Evolutionary conservation across 2,113 vertebrate species (phyloP).

Genomic region (Campylomormyrus numenius): DNA sequence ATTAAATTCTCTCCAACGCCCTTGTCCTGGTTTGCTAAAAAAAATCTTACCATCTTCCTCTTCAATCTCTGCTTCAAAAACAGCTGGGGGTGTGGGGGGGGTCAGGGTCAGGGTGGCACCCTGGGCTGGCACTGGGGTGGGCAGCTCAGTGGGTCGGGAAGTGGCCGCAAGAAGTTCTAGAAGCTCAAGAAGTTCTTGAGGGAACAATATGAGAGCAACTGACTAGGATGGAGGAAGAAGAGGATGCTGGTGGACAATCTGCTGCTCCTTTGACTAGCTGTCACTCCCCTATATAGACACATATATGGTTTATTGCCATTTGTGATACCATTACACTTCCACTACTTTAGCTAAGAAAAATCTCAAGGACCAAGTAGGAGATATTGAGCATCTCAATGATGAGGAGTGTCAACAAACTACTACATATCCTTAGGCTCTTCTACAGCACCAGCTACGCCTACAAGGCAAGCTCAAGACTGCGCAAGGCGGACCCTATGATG

Average conservation of each 20-base stretch:
- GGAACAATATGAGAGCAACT: slow-evolving; percentile 37
- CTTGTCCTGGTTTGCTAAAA: background rate
- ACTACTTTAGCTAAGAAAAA: background rate
- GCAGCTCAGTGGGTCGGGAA: slow-evolving; percentile 37
- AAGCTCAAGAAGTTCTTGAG: slow-evolving; percentile 36
- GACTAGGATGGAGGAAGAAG: slow-evolving; percentile 45
- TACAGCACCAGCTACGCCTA: background rate
- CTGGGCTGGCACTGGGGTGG: slow-evolving; percentile 26
- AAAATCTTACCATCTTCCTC: slow-evolving; percentile 43
- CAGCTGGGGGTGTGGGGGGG: slow-evolving; percentile 11
- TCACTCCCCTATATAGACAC: background rate
- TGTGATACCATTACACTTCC: background rate
- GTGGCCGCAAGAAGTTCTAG: slow-evolving; percentile 28
- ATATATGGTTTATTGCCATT: background rate
- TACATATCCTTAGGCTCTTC: background rate
- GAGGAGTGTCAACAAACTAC: background rate
- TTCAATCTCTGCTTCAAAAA: slow-evolving; percentile 18
- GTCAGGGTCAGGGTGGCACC: slow-evolving; percentile 15
- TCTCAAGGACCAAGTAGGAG: background rate
- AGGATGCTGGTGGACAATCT: slow-evolving; percentile 40
- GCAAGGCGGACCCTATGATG: background rate
- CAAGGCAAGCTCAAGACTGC: background rate
- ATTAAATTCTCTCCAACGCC: slow-evolving; percentile 12
- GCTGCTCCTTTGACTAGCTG: slow-evolving; percentile 35
- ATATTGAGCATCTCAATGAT: background rate